Evolutionary conservation across 37 sponge, comb jelly and placozoan genomes (phyloP), one percentile per base, ranked within the genome.

Genomic region (Trichoplax adhaerens): DNA sequence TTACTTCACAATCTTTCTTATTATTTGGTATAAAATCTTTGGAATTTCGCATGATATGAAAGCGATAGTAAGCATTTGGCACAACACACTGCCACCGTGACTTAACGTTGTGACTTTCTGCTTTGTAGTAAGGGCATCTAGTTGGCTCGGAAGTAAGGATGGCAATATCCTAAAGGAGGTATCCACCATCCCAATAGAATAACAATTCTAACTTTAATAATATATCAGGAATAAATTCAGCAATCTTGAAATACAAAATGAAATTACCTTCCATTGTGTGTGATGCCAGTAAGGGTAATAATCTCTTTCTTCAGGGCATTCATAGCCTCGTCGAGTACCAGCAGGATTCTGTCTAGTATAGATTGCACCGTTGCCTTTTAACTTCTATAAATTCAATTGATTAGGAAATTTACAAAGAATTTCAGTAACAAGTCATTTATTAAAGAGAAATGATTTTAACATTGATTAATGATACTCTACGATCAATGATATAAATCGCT

Each of bases 251-350:
- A 29, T 29, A 29, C 29, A 29, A 29, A 29, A 29, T 29, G 29
- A 3, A 69, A 87, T 81, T 65, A 87, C 93, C 77, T 76, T 92
- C 99, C 99, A 97, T 61, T 89, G 99, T 29, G 93, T 84, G 47
- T 89, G 93, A 74, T 88, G 87, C 99, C 99, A 97, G 83, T 97
- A 97, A 7, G 99, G 99, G 78, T 97, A 97, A 74, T 97, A 89
- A 76, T 97, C 99, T 5, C 99, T 71, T 82, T 97, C 99, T 79
- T 97, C 99, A 3, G 94, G 89, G 64, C 99, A 97, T 80, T 97
- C 99, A 65, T 91, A 97, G 12, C 94, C 99, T 66, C 85, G 82
- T 48, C 99, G 78, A 1, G 75, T 85, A 53, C 90, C 99, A 56
- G 79, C 77, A 29, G 74, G 77, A 76, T 97, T 97, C 94, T 97